Evolutionary conservation across 1,140 invertebrate species (phyloP), one percentile per base, ranked within the genome.

Genomic region (Andricus grossulariae): DNA sequence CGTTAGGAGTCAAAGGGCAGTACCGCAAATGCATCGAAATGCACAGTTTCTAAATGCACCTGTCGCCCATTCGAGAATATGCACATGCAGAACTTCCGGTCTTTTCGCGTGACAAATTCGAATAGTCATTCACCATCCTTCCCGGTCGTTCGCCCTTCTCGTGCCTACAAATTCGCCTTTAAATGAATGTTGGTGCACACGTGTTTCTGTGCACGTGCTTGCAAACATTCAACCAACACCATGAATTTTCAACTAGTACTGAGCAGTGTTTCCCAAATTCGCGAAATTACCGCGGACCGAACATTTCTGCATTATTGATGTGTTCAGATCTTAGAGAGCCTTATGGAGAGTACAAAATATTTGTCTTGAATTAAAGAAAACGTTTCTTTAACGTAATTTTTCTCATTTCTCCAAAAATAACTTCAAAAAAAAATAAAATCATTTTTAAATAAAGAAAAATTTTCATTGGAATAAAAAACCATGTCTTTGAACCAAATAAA

Each of bases 31-130:
- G 57, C 57, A 60, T 60, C 21, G 16, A 25, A 60, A 32, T 60
- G 21, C 57, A 45, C 39, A 60, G 21, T 32, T 60, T 60, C 57
- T 60, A 60, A 60, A 60, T 60, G 57, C 57, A 60, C 57, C 57
- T 60, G 57, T 60, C 57, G 57, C 57, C 57, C 21, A 60, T 60
- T 60, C 32, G 57, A 60, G 57, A 60, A 60, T 60, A 32, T 60
- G 57, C 57, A 19, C 57, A 60, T 60, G 57, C 57, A 60, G 57
- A 19, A 60, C 32, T 60, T 60, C 57, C 57, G 57, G 57, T 25
- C 57, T 66, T 66, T 66, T 66, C 25, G 60, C 60, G 60, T 66
- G 60, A 66, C 60, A 66, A 66, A 66, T 66, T 66, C 60, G 32
- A 66, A 39, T 66, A 21, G 60, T 39, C 25, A 66, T 66, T 66